Conservation (phyloP, 2,113 vertebrate species). For the Emydura subglobosa region DNA sequence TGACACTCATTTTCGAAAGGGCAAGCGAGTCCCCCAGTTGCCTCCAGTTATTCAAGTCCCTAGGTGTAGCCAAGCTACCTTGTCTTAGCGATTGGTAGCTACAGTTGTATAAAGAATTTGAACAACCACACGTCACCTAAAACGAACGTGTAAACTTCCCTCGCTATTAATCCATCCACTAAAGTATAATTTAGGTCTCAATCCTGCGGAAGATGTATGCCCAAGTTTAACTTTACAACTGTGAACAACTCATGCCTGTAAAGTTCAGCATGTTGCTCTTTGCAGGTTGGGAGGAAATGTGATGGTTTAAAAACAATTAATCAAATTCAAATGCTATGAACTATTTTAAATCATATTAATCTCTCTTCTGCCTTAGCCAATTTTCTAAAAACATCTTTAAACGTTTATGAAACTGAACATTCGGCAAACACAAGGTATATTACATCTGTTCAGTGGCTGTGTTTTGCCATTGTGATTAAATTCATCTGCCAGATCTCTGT, state of each 20-base stretch:
- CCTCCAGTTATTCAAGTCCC: background rate
- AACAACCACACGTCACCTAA: background rate
- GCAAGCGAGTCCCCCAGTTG: accelerated
- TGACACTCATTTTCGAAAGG: accelerated
- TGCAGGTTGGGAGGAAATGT: conserved; percentile 18
- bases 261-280: background rate
- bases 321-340: background rate
- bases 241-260: background rate
- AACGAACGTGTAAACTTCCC: background rate
- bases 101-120: background rate
- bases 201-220: background rate
- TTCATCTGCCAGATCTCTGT: background rate
- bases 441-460: background rate
- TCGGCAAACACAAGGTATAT: background rate
- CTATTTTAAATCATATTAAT: background rate
- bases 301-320: background rate
- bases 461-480: background rate
- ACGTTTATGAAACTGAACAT: background rate
- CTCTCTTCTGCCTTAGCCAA: background rate
- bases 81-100: no score
- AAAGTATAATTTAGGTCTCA: background rate
- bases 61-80: accelerated
- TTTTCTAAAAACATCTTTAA: background rate
- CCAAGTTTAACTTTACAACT: background rate
- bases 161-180: background rate